Evolutionary conservation across 1,140 invertebrate genomes (phyloP), one percentile per base, ranked within the genome.

Genomic region (Zaprionus lachaisei): DNA sequence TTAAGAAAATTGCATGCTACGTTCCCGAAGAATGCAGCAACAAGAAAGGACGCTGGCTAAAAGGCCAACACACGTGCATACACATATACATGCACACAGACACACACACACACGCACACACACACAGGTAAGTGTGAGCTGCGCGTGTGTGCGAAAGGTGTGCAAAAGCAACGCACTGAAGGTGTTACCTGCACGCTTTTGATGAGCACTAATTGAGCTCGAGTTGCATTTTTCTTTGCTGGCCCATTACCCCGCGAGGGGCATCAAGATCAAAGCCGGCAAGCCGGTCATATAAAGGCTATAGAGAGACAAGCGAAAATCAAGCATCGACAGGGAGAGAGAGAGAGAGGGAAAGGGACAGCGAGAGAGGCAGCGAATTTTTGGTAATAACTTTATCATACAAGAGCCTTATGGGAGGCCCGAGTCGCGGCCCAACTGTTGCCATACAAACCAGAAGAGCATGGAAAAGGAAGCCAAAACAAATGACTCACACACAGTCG

Each of bases 141-240:
- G 41, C 41, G 37, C 28, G 54, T 11, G 56, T 56, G 54, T 11
- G 56, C 51, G 65, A 66, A 57, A 77, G 75, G 72, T 90, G 85
- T 84, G 84, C 85, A 71, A 90, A 84, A 87, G 85, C 81, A 80
- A 90, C 85, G 85, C 85, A 90, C 79, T 90, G 85, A 90, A 90
- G 85, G 85, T 90, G 85, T 90, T 90, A 79, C 85, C 84, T 89
- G 85, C 85, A 90, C 85, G 85, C 85, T 90, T 90, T 90, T 90
- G 85, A 90, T 90, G 85, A 90, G 85, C 85, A 90, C 85, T 90
- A 90, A 90, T 90, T 90, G 85, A 90, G 85, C 85, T 85, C 85
- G 82, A 90, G 85, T 90, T 90, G 85, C 85, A 90, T 90, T 90
- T 85, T 90, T 90, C 85, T 90, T 80, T 51, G 69, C 70, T 66